phyloP scores from a whole-genome alignment of 2,113 vertebrate species.

The Sialia sialis region DNA sequence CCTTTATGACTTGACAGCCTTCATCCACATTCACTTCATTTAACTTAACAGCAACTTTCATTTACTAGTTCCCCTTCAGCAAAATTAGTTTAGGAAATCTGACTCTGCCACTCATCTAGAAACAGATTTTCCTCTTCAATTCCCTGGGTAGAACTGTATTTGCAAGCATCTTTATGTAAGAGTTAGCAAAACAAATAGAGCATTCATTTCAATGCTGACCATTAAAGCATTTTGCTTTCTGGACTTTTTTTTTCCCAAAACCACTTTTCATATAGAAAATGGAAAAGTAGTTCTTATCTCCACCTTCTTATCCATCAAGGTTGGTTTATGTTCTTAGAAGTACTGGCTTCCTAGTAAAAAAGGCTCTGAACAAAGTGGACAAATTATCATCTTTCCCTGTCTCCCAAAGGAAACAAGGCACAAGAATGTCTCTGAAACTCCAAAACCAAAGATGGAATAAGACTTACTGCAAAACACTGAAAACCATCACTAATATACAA shows the following conservation, averaged over 20 bases:
- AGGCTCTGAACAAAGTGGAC: neutral
- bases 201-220: neutral
- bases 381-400: neutral
- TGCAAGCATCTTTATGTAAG: neutral
- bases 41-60: constrained; percentile 40
- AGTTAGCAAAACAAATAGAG: neutral
- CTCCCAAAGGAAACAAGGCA: neutral
- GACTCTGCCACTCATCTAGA: constrained; percentile 43
- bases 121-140: constrained; percentile 20
- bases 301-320: neutral
- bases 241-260: neutral
- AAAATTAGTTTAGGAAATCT: constrained; percentile 59
- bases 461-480: neutral
- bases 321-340: neutral
- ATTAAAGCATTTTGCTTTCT: neutral
- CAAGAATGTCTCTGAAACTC: neutral
- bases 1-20: constrained; percentile 45
- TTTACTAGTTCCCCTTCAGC: constrained; percentile 39
- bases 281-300: neutral
- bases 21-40: constrained; percentile 35
- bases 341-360: neutral
- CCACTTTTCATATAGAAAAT: neutral
- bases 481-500: constrained; percentile 3
- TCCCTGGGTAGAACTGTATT: neutral
- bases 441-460: constrained; percentile 12